Base-by-base conservation (phyloP, 2,113 vertebrate genomes). In the Buteo buteo region DNA sequence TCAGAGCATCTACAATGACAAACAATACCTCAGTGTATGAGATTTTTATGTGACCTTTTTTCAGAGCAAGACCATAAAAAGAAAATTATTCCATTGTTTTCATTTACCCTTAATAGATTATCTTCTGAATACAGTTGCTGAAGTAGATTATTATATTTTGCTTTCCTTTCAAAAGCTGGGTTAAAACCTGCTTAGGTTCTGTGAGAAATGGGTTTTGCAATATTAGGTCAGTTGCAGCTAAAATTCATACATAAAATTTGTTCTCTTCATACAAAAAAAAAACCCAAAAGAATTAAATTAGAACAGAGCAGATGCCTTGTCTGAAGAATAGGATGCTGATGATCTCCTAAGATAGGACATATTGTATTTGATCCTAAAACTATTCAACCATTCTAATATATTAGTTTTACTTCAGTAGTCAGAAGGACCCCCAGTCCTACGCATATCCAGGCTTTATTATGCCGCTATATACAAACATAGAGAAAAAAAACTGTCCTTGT, bases 171-270 rank as follows among this genome's bases (percentile, higher is more conserved):
- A 94, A 96, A 95, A 96, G 95, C 91, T 97, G 57, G 86, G 76
- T 96, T 97, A 97, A 98, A 97, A 92, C 95, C 93, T 95, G 57
- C 94, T 96, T 96, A 95, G 12, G 7, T 72, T 95, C 84, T 87
- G 44, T 95, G 73, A 95, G 81, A 94, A 96, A 96, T 84, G 42
- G 65, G 65, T 72, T 95, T 94, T 96, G 40, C 72, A 92, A 86
- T 96, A 96, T 80, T 82, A 95, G 82, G 86, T 95, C 91, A 94
- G 84, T 59, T 91, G 65, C 59, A 67, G 44, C 45, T 92, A 50
- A 95, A 95, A 57, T 95, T 87, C 66, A 90, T 74, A 82, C 38
- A 86, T 78, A 92, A 95, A 78, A 86, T 74, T 86, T 84, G 67
- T 78, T 91, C 59, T 26, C 19, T 74, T 85, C 2, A 1, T 62